Percentiles rank a stretch among this genome's conserved stretches.
These are phyloP conservation scores for Ranitomeya imitator DNA, from an alignment of 2,113 vertebrate genomes.

Conservation along the genomic window DNA sequence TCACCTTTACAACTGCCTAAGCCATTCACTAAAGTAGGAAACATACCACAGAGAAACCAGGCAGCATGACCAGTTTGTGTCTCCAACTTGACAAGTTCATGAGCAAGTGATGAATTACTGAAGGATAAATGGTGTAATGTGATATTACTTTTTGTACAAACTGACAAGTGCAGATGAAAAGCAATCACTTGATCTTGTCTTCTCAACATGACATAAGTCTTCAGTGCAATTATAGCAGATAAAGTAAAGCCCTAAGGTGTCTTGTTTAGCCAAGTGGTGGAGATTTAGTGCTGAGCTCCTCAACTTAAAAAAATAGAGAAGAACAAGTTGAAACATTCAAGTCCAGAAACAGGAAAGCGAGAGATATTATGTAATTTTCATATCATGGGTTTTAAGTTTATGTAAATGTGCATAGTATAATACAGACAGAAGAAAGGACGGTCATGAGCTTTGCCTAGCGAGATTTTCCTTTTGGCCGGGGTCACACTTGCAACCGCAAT, in stretches of 20 bases:
- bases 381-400: not conserved
- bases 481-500: no score
- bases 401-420: not conserved
- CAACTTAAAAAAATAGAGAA: slow-evolving; percentile 4
- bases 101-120: slow-evolving; percentile 59
- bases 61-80: slow-evolving; percentile 62
- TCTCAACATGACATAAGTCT: slow-evolving; percentile 47
- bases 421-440: not conserved
- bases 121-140: slow-evolving; percentile 62
- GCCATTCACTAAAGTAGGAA: slow-evolving; percentile 68
- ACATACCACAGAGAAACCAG: slow-evolving; percentile 65
- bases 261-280: slow-evolving; percentile 42
- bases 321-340: not conserved
- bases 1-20: slow-evolving; percentile 70
- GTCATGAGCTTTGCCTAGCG: not conserved
- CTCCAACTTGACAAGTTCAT: slow-evolving; percentile 63
- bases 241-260: slow-evolving; percentile 41
- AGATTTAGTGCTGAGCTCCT: slow-evolving; percentile 8
- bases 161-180: slow-evolving; percentile 59
- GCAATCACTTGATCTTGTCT: slow-evolving; percentile 42
- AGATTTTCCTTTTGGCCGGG: no score
- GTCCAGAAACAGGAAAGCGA: not conserved
- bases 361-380: not conserved
- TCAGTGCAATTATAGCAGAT: slow-evolving; percentile 21
- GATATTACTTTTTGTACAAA: slow-evolving; percentile 54